phyloP scores from a whole-genome alignment of 2,888 invertebrate genomes.

The Linnaemya vulpina region DNA sequence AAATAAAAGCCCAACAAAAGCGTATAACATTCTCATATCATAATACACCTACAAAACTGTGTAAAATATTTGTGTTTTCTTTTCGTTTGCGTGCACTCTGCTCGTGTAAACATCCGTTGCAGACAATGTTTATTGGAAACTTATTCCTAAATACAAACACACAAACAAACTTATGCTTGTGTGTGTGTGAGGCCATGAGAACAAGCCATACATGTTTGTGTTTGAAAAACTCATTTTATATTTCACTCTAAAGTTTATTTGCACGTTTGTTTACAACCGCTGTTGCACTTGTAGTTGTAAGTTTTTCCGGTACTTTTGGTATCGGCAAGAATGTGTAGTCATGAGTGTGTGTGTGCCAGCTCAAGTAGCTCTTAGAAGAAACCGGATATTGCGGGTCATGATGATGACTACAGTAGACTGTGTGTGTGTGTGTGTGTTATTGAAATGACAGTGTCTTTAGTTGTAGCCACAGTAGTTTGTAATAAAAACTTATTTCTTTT shows the following conservation, averaged over 20 bases:
- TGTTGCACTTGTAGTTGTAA: slow-evolving; percentile 23
- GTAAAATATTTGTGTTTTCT: slow-evolving; percentile 17
- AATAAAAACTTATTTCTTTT: slow-evolving; percentile 37
- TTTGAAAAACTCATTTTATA: slow-evolving; percentile 26
- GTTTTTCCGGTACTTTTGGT: slow-evolving; percentile 39
- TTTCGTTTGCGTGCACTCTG: slow-evolving; percentile 4
- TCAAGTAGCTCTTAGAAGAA: slow-evolving; percentile 62
- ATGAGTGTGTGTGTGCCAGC: neutral
- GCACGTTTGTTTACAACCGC: slow-evolving; percentile 58
- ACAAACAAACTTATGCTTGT: neutral
- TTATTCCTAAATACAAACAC: neutral
- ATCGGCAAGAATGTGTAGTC: neutral
- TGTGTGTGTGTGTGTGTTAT: slow-evolving; percentile 45
- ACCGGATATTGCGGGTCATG: slow-evolving; percentile 73
- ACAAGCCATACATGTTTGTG: neutral
- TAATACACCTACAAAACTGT: slow-evolving; percentile 56
- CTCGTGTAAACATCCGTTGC: slow-evolving; percentile 71
- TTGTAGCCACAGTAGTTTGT: slow-evolving; percentile 26
- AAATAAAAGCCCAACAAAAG: slow-evolving; percentile 33
- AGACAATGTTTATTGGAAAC: slow-evolving; percentile 62
- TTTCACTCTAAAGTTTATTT: slow-evolving; percentile 49
- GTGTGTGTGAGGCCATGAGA: neutral
- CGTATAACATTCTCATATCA: slow-evolving; percentile 52
- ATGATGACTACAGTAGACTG: slow-evolving; percentile 43
- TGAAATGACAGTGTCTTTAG: slow-evolving; percentile 36